Conservation (phyloP, 2,113 vertebrate species). For the Lates calcarifer region DNA sequence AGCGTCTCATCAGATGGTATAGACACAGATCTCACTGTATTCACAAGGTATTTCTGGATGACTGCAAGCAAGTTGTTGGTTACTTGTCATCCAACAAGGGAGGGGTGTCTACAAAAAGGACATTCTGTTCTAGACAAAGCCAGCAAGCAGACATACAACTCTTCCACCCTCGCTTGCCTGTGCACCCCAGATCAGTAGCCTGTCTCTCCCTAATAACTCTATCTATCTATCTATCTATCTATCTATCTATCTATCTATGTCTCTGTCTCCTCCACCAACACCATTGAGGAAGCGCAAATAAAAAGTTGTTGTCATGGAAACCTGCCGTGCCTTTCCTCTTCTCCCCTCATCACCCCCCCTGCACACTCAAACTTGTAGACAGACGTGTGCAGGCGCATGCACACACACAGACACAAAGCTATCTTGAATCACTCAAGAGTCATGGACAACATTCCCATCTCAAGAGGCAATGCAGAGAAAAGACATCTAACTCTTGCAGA, state of each 20-base stretch:
- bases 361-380: conserved; percentile 58
- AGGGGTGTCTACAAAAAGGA: conserved; percentile 65
- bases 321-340: conserved; percentile 71
- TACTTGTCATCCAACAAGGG: conserved; percentile 54
- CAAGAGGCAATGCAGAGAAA: conserved; percentile 39
- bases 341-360: conserved; percentile 56
- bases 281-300: conserved; percentile 75
- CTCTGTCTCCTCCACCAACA: conserved; percentile 62
- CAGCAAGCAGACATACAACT: conserved; percentile 60
- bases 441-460: conserved; percentile 36
- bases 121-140: conserved; percentile 78
- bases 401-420: conserved; percentile 1
- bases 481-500: conserved; percentile 29
- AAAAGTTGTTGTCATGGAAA: conserved; percentile 84
- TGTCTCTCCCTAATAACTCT: conserved; percentile 55
- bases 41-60: conserved; percentile 36
- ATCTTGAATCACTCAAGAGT: conserved; percentile 47
- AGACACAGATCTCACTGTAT: conserved; percentile 10
- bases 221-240: conserved; percentile 50
- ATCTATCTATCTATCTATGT: conserved; percentile 37
- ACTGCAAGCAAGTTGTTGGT: conserved; percentile 45
- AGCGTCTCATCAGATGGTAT: conserved; percentile 6
- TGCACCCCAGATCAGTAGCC: conserved; percentile 64
- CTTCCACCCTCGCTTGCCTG: conserved; percentile 72
- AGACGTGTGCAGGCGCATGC: background rate